Conservation (phyloP, 2,113 vertebrate species). For the Columbina picui region DNA sequence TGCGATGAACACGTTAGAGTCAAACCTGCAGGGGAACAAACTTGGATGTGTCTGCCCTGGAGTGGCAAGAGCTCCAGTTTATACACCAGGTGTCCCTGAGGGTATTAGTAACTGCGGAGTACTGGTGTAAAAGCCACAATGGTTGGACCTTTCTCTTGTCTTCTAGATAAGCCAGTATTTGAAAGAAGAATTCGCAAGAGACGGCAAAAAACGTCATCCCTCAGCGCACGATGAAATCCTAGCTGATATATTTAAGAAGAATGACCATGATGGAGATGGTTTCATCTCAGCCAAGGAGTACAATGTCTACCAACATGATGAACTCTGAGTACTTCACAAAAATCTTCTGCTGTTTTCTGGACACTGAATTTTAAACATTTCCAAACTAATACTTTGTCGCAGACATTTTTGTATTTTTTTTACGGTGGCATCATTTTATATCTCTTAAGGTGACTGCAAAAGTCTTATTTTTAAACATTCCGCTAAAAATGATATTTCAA, state of each 20-base stretch:
- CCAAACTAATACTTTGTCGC: constrained; percentile 1
- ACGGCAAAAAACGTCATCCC: constrained; percentile 80
- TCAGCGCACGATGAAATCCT: constrained; percentile 85
- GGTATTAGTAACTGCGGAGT: not conserved
- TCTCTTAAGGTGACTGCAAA: constrained; percentile 25
- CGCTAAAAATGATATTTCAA: constrained; percentile 31
- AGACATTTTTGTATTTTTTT: constrained; percentile 26
- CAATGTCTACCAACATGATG: constrained; percentile 92
- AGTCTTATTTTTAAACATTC: constrained; percentile 9
- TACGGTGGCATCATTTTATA: constrained; percentile 36
- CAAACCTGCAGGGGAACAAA: not conserved
- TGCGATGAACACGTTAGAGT: not conserved
- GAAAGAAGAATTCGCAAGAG: constrained; percentile 86
- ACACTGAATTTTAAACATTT: constrained; percentile 24
- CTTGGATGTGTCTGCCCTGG: not conserved
- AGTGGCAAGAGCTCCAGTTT: not conserved
- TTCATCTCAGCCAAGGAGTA: constrained; percentile 91
- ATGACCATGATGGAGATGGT: constrained; percentile 86
- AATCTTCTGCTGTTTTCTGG: not conserved
- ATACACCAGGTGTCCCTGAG: not conserved
- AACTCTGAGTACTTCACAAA: constrained; percentile 79
- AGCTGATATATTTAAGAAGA: constrained; percentile 90
- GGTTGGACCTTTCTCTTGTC: not conserved
- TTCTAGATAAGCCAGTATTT: constrained; percentile 87
- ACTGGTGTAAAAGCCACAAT: not conserved